phyloP scores from a whole-genome alignment of 2,888 invertebrate genomes.

The Phyllotreta striolata region DNA sequence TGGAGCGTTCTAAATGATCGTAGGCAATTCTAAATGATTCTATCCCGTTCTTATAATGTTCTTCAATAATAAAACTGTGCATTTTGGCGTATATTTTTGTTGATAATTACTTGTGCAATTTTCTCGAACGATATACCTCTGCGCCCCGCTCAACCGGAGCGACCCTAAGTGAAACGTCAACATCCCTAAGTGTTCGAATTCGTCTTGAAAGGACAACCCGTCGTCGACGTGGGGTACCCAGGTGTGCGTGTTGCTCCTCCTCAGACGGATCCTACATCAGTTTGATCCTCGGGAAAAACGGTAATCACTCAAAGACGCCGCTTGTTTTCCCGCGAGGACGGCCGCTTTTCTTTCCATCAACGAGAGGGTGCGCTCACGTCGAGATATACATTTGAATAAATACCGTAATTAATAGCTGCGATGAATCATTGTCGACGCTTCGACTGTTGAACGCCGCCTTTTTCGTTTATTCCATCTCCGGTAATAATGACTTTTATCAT shows the following conservation, averaged over 20 bases:
- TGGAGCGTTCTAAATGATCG: too few species aligned
- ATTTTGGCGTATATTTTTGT: neutral
- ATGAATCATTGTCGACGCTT: conserved; percentile 27
- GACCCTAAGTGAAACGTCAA: conserved; percentile 58
- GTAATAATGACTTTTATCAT: neutral
- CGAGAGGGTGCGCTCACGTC: conserved; percentile 3
- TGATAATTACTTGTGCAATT: conserved; percentile 37
- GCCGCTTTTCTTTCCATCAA: conserved; percentile 17
- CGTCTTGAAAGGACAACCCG: conserved; percentile 49
- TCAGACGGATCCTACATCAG: conserved; percentile 46
- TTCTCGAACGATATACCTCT: conserved; percentile 31
- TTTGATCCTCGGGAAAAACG: conserved; percentile 45
- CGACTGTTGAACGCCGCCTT: conserved; percentile 24
- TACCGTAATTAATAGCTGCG: conserved; percentile 25
- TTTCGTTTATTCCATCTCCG: conserved; percentile 16
- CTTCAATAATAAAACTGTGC: too few species aligned
- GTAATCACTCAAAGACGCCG: conserved; percentile 46
- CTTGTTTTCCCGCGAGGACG: conserved; percentile 35
- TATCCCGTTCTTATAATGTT: too few species aligned
- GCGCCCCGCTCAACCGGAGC: conserved; percentile 46
- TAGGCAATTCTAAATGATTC: too few species aligned
- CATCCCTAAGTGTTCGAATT: conserved; percentile 55
- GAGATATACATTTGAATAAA: conserved; percentile 29
- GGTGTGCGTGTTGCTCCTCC: conserved; percentile 49
- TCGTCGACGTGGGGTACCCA: conserved; percentile 45